A percentile compares a stretch with the other conserved stretches of the same genome.
Evolutionary conservation across 30 jellyfish, hydroid and myxozoan genomes (phyloP).

Genomic region (Aurelia aurita complex sp. Pacific): DNA sequence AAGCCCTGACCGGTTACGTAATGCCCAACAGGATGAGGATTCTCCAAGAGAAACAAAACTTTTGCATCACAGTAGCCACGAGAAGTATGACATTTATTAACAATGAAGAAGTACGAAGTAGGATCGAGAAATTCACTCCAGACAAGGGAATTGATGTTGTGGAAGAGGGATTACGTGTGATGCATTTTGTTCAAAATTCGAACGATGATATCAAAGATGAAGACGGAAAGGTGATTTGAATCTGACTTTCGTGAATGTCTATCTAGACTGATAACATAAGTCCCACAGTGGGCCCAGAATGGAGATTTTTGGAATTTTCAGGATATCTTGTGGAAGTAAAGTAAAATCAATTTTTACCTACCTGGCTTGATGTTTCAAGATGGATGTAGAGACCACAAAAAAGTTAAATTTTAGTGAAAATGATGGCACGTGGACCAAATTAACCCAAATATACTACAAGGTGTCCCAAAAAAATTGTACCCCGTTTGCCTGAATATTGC

Average conservation of each 20-base stretch:
- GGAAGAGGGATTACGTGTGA: slow-evolving; percentile 13
- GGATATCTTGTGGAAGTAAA: no score
- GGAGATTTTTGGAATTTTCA: background rate
- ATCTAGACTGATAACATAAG: background rate
- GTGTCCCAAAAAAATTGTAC: no score
- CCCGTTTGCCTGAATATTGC: no score
- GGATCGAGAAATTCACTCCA: slow-evolving; percentile 2
- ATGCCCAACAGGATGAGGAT: background rate
- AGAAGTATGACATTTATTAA: background rate
- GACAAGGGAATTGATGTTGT: background rate
- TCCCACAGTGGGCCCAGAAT: background rate
- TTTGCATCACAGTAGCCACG: slow-evolving; percentile 3
- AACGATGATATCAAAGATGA: background rate
- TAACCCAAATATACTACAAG: no score
- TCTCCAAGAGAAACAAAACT: background rate
- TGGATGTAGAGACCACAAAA: no score
- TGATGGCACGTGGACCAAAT: no score
- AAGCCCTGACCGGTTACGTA: background rate
- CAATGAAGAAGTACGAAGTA: slow-evolving; percentile 1
- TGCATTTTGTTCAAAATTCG: background rate
- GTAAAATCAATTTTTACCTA: no score
- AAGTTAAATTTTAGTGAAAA: no score
- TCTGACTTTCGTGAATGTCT: background rate
- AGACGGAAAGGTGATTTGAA: background rate
- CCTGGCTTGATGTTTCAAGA: no score